Evolutionary conservation across 1,140 invertebrate species (phyloP), one percentile per base, ranked within the genome.

Genomic region (Acromyrmex charruanus): DNA sequence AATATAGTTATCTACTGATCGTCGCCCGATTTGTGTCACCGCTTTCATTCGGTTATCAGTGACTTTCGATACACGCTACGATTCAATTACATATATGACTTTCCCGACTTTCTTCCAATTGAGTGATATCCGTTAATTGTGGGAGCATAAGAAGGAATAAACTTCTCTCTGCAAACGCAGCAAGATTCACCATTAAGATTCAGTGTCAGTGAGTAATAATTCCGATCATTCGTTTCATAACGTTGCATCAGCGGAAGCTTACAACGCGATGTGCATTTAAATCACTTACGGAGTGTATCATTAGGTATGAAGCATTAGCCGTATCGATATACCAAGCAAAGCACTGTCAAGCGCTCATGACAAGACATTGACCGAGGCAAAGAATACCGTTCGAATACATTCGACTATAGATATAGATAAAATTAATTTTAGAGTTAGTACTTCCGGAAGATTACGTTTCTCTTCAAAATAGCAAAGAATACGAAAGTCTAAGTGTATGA

Each of bases 21-120:
- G 9, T 0, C 31, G 28, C 18, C 0, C n/a, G 58, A 79, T 75
- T 18, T 39, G 21, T 61, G 49, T 53, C 53, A 5, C n/a, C 39
- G 84, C 39, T 82, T 80, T 68, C 84, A 21, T 89, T 44, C 77
- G 44, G 68, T 61, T 66, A 74, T 61, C 77, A 89, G 68, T 3
- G 31, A 35, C 35, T 86, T 65, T 86, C 68, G 49, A 87, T 66
- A 51, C 31, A 51, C 31, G 72, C 71, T 39, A 51, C 39, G 72
- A 14, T 9, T 80, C 71, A 77, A 85, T 90, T 77, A 77, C 44
- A 39, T 49, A 77, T 53, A 39, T 49, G 63, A 89, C 86, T 90
- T 90, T 90, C 88, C 28, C 80, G 44, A 88, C 86, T 90, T 90
- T 90, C 88, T 85, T 90, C n/a, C 3, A 39, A 14, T 25, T 25